Evolutionary conservation across 2,113 vertebrate species (phyloP), one percentile per base, ranked within the genome.

Genomic region (Bos taurus): DNA sequence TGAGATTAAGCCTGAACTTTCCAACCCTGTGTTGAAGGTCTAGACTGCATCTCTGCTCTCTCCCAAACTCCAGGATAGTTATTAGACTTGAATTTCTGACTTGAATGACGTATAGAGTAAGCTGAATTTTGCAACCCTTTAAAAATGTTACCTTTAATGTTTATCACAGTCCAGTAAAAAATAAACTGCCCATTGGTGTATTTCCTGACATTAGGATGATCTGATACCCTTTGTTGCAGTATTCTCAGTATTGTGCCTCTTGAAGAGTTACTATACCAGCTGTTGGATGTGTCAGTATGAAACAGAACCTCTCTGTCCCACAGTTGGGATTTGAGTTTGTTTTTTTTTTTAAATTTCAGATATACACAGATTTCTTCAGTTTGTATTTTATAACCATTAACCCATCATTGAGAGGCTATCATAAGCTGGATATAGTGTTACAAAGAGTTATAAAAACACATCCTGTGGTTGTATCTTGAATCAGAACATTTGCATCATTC

Each of bases 21-120:
- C 64, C 93, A 95, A 86, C 91, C 94, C n/a, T 62, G 17, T 57
- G 25, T 62, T 93, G 78, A 94, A 97, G 89, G 88, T 96, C n/a
- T 82, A 86, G 90, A 40, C 82, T 82, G 60, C 3, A 5, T n/a
- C 82, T 81, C 56, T 94, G 36, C 14, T 83, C 0, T 96, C 33
- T 56, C 43, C 36, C 33, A 78, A 86, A 93, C 8, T 85, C 36
- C 56, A 90, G 54, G 64, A n/a, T 91, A 60, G 87, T 64, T 88
- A 67, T 40, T 77, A 88, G 64, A 77, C 23, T 95, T 56, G 74
- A 93, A 91, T 84, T 96, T 77, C 90, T 80, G 50, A 95, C 82
- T 59, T 7, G 2, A 97, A 16, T 80, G 56, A 89, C 30, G 33
- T 71, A 30, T 48, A 67, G 28, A 77, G 15, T 84, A 84, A 89